Evolutionary conservation across 1,140 invertebrate species (phyloP), one percentile per base, ranked within the genome.

Genomic region (Drosophila subpulchrella): DNA sequence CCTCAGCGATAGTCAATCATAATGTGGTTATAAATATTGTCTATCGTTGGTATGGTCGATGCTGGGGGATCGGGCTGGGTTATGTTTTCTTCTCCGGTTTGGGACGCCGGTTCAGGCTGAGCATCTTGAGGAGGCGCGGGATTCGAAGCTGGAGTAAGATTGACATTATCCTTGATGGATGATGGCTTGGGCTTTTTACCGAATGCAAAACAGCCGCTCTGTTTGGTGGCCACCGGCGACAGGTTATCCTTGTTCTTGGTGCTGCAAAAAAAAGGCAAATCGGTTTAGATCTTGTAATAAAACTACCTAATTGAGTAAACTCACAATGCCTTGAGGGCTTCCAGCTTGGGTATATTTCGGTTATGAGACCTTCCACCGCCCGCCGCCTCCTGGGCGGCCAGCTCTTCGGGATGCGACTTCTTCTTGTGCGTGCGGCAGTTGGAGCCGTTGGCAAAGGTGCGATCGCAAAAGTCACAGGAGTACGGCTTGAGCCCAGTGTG

Each of bases 351-450:
- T 60, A 92, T 92, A 63, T 92, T 92, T 7, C 79, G 74, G 48
- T 90, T 91, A 58, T 89, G 89, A 15, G 58, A 56, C 39, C 81
- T 91, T 8, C 58, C 72, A 5, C 77, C 90, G n/a, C 90, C 91
- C 3, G 88, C 62, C n/a, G 90, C 90, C 60, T 93, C 92, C 50
- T 91, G 81, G 0, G 91, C 81, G 10, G 92, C 86, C 56, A 93
- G 75, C 65, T 93, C 93, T 51, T 88, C 81, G 12, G 93, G 93
- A 83, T 93, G 93, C 38, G 92, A 78, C 24, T 92, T 91, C 57
- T 93, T 91, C 50, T 93, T 93, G 71, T 93, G 93, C 48, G 92
- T 93, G 27, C 93, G 92, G 68, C 93, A 93, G 58, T 93, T 93
- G 8, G 92, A 93, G 13, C 92, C 92, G 48, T 93, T 93, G 59